A percentile compares a stretch with the other conserved stretches of the same genome.
phyloP scores from a whole-genome alignment of 92 coral and sea anemone genomes.

The Umimayanthus kanabou region DNA sequence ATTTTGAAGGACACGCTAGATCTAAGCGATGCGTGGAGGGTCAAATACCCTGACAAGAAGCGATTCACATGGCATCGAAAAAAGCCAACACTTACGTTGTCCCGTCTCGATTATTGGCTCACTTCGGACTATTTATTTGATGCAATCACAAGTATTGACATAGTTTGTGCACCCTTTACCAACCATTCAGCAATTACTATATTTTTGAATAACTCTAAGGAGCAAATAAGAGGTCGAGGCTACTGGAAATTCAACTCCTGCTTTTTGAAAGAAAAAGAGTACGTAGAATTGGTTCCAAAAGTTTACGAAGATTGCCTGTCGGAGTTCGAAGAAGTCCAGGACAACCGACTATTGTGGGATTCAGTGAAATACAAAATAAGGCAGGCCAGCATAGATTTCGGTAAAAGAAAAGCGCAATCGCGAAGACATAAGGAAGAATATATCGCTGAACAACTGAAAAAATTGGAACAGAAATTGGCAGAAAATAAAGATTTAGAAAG shows the following conservation, averaged over 20 bases:
- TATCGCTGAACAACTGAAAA: background rate
- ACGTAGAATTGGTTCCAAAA: slow-evolving; percentile 4
- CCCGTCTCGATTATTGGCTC: background rate
- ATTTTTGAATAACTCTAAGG: background rate
- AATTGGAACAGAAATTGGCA: slow-evolving; percentile 9
- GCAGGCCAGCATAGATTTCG: background rate
- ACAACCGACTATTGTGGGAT: slow-evolving; percentile 12
- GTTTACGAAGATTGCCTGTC: slow-evolving; percentile 2
- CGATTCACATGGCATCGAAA: slow-evolving; percentile 13
- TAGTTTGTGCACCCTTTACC: slow-evolving; percentile 1
- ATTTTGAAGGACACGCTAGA: slow-evolving; percentile 9
- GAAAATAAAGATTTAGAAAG: slow-evolving; percentile 3
- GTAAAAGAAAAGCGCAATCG: background rate
- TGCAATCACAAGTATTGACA: slow-evolving; percentile 17
- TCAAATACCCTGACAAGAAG: no score
- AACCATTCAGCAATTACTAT: slow-evolving; percentile 29
- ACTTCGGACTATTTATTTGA: background rate
- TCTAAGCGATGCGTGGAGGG: no score
- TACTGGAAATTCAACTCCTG: slow-evolving; percentile 20
- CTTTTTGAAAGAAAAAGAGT: slow-evolving; percentile 2
- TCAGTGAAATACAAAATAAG: slow-evolving; percentile 12
- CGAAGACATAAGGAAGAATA: background rate
- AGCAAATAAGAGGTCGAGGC: slow-evolving; percentile 10
- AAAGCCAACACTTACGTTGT: slow-evolving; percentile 15
- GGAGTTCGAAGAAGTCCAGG: slow-evolving; percentile 2